A percentile compares a stretch with the other conserved stretches of the same genome.
Evolutionary conservation across 2,113 vertebrate species (phyloP).

Genomic region (Pampusana beccarii): DNA sequence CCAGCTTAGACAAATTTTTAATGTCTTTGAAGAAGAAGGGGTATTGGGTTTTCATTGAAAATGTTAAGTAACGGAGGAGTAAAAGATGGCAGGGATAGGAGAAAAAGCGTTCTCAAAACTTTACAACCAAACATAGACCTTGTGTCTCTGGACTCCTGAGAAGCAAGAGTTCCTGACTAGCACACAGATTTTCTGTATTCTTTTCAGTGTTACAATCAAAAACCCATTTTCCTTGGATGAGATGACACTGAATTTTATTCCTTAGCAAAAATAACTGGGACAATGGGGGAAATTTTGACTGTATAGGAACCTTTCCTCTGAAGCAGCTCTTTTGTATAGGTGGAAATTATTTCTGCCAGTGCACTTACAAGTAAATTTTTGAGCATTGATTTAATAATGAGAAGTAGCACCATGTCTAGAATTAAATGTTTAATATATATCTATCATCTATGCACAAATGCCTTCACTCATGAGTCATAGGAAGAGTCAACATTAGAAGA

Average conservation of each 20-base stretch:
- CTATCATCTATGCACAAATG: constrained; percentile 10
- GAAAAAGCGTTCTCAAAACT: background rate
- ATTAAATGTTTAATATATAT: constrained; percentile 53
- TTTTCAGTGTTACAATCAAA: constrained; percentile 12
- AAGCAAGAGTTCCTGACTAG: background rate
- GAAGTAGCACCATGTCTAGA: constrained; percentile 27
- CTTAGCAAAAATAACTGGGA: constrained; percentile 4
- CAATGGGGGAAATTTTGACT: constrained; percentile 32
- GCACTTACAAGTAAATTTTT: constrained; percentile 1
- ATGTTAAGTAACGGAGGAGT: background rate
- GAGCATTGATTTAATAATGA: constrained; percentile 43
- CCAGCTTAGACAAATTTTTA: background rate
- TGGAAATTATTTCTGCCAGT: constrained; percentile 61
- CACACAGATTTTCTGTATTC: background rate
- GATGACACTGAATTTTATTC: background rate
- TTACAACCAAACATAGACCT: background rate
- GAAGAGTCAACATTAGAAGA: background rate
- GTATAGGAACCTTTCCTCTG: constrained; percentile 37
- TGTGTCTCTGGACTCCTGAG: background rate
- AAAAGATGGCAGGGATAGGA: background rate
- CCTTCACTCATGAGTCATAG: background rate
- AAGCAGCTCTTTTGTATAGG: constrained; percentile 37
- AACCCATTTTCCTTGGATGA: background rate
- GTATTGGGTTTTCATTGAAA: background rate
- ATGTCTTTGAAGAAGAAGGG: background rate